These are phyloP conservation scores for Macrotis lagotis DNA, from an alignment of 2,113 vertebrate species.

Conservation along the genomic window DNA sequence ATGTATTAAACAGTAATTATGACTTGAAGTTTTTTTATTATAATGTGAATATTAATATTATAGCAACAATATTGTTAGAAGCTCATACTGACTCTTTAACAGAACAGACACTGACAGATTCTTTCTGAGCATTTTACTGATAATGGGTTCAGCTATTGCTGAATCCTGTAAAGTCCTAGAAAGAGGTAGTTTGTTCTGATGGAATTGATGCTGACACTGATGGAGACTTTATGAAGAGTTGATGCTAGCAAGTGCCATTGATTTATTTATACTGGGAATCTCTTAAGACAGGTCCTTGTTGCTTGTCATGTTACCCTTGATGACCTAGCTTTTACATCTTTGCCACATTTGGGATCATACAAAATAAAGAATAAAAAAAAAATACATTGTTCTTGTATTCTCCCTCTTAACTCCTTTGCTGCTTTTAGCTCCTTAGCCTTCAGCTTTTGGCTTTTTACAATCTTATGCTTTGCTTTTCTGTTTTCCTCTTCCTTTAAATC, in stretches of 20 bases:
- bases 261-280: slow-evolving; percentile 62
- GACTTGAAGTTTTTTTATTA: slow-evolving; percentile 47
- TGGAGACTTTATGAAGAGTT: slow-evolving; percentile 65
- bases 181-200: slow-evolving; percentile 67
- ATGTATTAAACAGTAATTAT: slow-evolving; percentile 4
- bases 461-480: neutral
- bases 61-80: slow-evolving; percentile 70
- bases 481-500: neutral
- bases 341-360: slow-evolving; percentile 29
- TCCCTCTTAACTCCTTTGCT: neutral
- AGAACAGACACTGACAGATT: slow-evolving; percentile 71
- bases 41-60: slow-evolving; percentile 48
- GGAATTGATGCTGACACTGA: slow-evolving; percentile 69
- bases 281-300: slow-evolving; percentile 70
- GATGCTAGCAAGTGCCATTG: slow-evolving; percentile 53
- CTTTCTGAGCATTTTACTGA: slow-evolving; percentile 67
- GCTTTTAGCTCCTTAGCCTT: neutral
- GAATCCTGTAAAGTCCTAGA: slow-evolving; percentile 66
- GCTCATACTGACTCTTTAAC: slow-evolving; percentile 70
- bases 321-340: slow-evolving; percentile 70
- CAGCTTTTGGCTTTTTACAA: neutral
- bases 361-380: neutral
- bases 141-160: slow-evolving; percentile 71
- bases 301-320: slow-evolving; percentile 60
- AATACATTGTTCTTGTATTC: neutral